Base-by-base conservation (phyloP, 2,888 invertebrate genomes). In the Eilema caniola region DNA sequence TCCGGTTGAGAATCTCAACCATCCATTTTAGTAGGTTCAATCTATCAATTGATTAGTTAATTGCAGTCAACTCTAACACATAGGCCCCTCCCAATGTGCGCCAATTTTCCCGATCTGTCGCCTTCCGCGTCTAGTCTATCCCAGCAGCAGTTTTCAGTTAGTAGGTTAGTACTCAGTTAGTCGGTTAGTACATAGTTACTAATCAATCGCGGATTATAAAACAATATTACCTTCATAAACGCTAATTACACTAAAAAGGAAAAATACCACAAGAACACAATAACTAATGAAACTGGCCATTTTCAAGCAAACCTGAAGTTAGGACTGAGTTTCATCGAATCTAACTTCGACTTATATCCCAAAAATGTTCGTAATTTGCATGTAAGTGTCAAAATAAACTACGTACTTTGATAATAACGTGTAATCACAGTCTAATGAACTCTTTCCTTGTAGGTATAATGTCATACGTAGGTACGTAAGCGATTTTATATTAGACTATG, bases 161-260 rank as follows among this genome's bases (percentile, higher is more conserved):
- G 8, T 8, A 33, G 31, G 31, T 37, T 37, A 37, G 33, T 37
- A 37, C 12, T 33, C 31, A 33, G 31, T 33, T 33, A 33, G 8
- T 8, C 3, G 31, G 31, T 37, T 37, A 37, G 33, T 37, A 37
- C 12, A 12, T 37, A 37, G 33, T 37, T 37, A 12, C 33, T 5
- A 37, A 37, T n/a, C n/a, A 33, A 33, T 33, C 33, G 8, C 33
- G 8, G 7, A 8, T 8, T 4, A 33, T 37, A 41, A 41, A 41
- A 24, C 3, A 1, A 33, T 33, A 12, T 60, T 61, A 67, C 67
- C 67, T 67, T 59, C 67, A 53, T 62, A 11, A 31, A 23, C 31
- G 59, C 61, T 67, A n/a, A 67, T 20, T 14, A 67, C 60, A 62
- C 61, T 31, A 53, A 67, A 60, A 20, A 66, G n/a, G n/a, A 66